These are phyloP conservation scores for Malurus alboscapulatus DNA, from an alignment of 2,113 vertebrate genomes.

Conservation along the genomic window DNA sequence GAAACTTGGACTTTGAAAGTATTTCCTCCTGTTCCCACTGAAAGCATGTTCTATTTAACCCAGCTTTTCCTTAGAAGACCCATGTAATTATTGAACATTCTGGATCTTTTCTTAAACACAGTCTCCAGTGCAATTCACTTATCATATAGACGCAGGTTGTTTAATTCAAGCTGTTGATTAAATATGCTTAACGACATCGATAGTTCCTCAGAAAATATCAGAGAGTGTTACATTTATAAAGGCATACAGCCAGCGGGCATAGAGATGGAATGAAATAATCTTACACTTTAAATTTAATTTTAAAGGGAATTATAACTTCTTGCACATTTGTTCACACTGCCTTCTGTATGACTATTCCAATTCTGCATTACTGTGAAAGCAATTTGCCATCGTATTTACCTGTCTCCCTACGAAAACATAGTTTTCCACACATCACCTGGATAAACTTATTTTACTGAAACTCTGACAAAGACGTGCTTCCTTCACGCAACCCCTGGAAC, in stretches of 20 bases:
- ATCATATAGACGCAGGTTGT: neutral
- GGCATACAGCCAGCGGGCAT: neutral
- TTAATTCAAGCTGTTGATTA: neutral
- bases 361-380: neutral
- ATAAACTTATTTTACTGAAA: neutral
- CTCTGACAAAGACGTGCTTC: neutral
- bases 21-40: neutral
- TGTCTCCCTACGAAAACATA: fast-evolving
- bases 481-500: neutral
- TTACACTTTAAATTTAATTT: neutral
- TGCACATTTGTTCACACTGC: neutral
- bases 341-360: neutral
- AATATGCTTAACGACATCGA: fast-evolving
- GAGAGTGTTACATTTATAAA: neutral
- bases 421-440: neutral
- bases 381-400: neutral
- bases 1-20: neutral
- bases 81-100: neutral
- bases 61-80: neutral
- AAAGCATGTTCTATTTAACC: neutral
- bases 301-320: neutral
- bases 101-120: neutral
- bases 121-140: neutral
- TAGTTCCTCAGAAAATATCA: neutral
- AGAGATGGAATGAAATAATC: neutral